Evolutionary conservation across 2,888 invertebrate genomes (phyloP).

Genomic region (Mesochorus sp.): DNA sequence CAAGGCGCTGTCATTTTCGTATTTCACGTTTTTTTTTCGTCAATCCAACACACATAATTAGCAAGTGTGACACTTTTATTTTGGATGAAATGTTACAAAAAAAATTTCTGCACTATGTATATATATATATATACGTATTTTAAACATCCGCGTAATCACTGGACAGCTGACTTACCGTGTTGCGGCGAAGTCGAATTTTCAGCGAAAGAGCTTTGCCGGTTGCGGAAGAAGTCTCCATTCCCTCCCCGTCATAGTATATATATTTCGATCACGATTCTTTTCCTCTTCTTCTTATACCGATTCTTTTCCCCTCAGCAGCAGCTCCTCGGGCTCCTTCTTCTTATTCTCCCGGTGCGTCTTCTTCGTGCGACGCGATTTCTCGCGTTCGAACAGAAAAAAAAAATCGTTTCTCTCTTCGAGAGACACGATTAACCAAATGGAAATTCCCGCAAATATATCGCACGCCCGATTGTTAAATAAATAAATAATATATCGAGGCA

Average conservation of each 20-base stretch:
- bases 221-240: conserved; percentile 73
- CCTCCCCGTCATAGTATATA: conserved; percentile 74
- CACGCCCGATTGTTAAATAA: conserved; percentile 25
- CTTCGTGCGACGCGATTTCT: background rate
- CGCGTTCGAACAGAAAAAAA: conserved; percentile 10
- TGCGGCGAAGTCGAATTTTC: conserved; percentile 72
- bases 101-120: too few species aligned
- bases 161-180: conserved; percentile 73
- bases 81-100: background rate
- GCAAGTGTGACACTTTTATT: background rate
- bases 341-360: background rate
- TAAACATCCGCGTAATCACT: background rate
- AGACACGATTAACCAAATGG: background rate
- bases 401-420: too few species aligned
- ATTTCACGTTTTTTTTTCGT: background rate
- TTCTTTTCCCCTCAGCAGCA: conserved; percentile 14
- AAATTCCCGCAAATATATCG: conserved; percentile 11
- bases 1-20: conserved; percentile 33
- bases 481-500: conserved; percentile 27
- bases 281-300: conserved; percentile 19
- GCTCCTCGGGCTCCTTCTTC: conserved; percentile 1
- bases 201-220: conserved; percentile 70
- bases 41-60: background rate
- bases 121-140: too few species aligned
- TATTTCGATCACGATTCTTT: conserved; percentile 54